phyloP scores from a whole-genome alignment of 2,797 vertebrate species.

The Nannoperca obscura region DNA sequence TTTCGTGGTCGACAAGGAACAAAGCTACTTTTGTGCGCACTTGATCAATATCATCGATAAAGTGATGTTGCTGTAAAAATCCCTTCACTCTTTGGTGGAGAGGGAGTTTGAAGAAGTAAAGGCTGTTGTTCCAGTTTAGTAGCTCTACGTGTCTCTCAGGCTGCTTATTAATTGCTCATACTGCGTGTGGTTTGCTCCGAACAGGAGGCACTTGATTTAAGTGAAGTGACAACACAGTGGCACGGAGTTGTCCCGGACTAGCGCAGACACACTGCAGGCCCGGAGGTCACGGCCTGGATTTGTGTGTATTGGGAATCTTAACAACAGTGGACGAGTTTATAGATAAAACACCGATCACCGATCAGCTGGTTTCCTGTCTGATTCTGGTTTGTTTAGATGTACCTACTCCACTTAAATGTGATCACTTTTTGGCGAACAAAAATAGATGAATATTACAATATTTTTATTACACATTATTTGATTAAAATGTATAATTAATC shows the following conservation, averaged over 20 bases:
- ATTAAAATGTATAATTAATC: not conserved
- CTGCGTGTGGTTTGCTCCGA: not conserved
- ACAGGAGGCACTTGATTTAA: not conserved
- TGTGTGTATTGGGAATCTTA: not conserved
- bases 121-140: not conserved
- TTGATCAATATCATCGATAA: slow-evolving; percentile 41
- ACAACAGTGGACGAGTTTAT: not conserved
- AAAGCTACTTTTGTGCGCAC: slow-evolving; percentile 41
- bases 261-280: not conserved
- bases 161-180: not conserved
- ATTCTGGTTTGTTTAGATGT: not conserved
- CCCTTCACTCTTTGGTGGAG: not conserved
- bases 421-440: not conserved
- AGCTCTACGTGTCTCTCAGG: too few relatives aligned
- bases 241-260: rapidly evolving
- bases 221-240: not conserved
- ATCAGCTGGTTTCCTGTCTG: not conserved
- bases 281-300: not conserved
- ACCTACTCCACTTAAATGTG: not conserved
- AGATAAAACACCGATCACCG: not conserved
- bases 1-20: slow-evolving; percentile 14
- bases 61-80: not conserved
- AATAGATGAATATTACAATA: not conserved
- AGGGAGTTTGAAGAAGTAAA: not conserved
- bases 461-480: too few relatives aligned